phyloP scores from a whole-genome alignment of 2,888 invertebrate genomes.

The Sphaerophoria taeniata region DNA sequence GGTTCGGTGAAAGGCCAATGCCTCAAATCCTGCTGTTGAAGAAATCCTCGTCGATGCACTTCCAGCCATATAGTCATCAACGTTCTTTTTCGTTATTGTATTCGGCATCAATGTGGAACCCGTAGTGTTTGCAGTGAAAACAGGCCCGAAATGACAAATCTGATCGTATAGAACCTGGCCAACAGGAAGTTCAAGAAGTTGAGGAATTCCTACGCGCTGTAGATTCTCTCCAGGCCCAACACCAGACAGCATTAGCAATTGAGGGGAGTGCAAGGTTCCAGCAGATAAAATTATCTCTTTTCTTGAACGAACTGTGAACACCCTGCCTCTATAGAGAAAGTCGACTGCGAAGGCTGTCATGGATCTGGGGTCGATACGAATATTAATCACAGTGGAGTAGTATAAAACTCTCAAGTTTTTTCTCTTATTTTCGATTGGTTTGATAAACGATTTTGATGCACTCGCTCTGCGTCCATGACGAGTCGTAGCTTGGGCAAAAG shows the following conservation, averaged over 20 bases:
- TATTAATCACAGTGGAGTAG: conserved; percentile 86
- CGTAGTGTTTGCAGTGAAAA: conserved; percentile 80
- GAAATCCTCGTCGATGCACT: conserved; percentile 83
- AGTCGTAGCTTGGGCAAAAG: conserved; percentile 86
- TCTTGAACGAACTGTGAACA: conserved; percentile 84
- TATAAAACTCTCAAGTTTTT: conserved; percentile 88
- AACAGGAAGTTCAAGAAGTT: conserved; percentile 87
- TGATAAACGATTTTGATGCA: conserved; percentile 86
- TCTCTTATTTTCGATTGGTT: conserved; percentile 83
- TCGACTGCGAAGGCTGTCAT: conserved; percentile 88
- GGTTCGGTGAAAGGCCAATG: conserved; percentile 87
- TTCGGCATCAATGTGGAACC: conserved; percentile 76
- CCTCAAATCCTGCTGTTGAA: conserved; percentile 86
- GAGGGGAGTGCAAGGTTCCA: conserved; percentile 94
- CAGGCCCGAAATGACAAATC: conserved; percentile 82
- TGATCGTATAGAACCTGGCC: conserved; percentile 87
- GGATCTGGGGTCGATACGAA: conserved; percentile 86
- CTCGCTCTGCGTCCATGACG: conserved; percentile 86
- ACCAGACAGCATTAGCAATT: conserved; percentile 94
- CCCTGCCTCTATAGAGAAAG: conserved; percentile 84
- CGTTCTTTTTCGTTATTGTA: conserved; percentile 59
- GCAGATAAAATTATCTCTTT: conserved; percentile 94
- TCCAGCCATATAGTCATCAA: conserved; percentile 76
- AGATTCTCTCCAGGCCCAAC: conserved; percentile 85
- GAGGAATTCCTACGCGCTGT: conserved; percentile 84